Conservation (phyloP, 2,888 invertebrate species). For the Mesorhabditis sp. region DNA sequence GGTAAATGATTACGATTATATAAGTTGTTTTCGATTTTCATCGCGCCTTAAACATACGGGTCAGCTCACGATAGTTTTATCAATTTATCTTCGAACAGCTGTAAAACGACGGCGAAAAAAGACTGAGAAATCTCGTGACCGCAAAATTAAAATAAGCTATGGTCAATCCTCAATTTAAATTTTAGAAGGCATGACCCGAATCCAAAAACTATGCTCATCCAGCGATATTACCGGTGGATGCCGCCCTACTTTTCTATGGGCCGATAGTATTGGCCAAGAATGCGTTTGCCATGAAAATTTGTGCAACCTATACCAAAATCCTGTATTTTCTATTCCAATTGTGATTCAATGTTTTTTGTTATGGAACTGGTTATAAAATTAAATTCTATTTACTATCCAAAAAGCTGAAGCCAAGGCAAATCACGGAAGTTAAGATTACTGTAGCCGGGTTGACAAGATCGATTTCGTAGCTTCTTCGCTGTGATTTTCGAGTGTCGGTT, state of each 20-base stretch:
- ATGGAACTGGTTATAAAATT: too few relatives aligned
- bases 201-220: conserved; percentile 30
- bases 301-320: conserved; percentile 14
- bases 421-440: too few relatives aligned
- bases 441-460: too few relatives aligned
- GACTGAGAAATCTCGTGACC: conserved; percentile 14
- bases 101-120: conserved; percentile 22
- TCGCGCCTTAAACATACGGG: too few relatives aligned
- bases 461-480: too few relatives aligned
- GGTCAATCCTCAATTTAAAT: neutral
- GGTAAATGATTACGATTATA: neutral
- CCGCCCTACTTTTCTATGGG: conserved; percentile 23
- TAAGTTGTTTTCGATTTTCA: too few relatives aligned
- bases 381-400: too few relatives aligned
- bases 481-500: too few relatives aligned
- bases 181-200: conserved; percentile 29
- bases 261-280: conserved; percentile 23
- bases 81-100: conserved; percentile 15
- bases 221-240: conserved; percentile 25
- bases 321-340: neutral
- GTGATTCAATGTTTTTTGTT: too few relatives aligned
- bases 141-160: neutral
- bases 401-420: too few relatives aligned
- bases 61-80: too few relatives aligned
- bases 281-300: conserved; percentile 22